A percentile compares a stretch with the other conserved stretches of the same genome.
These are phyloP conservation scores for Fringilla coelebs DNA, from an alignment of 2,797 vertebrate genomes.

Conservation along the genomic window DNA sequence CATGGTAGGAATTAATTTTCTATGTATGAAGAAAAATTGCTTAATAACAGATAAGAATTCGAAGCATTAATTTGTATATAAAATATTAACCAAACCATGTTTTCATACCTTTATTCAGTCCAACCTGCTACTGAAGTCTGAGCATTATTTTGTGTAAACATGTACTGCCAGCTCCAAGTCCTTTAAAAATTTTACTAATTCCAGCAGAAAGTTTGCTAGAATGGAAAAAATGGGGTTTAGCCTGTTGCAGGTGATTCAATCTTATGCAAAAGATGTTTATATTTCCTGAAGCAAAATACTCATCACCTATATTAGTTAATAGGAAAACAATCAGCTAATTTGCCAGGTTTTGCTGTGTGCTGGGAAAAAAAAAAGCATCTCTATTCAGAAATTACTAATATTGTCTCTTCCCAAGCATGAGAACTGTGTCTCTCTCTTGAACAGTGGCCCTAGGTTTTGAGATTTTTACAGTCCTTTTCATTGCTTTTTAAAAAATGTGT, in stretches of 20 bases:
- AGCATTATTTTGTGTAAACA: not conserved
- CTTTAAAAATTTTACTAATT: not conserved
- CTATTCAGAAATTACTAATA: not conserved
- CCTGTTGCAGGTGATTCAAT: not conserved
- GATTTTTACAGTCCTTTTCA: not conserved
- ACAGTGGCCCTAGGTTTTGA: not conserved
- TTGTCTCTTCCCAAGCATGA: not conserved
- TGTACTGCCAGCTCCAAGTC: not conserved
- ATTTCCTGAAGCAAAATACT: constrained; percentile 13
- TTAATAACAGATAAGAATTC: not conserved
- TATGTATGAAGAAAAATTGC: not conserved
- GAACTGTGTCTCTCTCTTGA: not conserved
- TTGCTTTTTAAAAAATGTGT: not conserved
- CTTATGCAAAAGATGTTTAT: constrained; percentile 8
- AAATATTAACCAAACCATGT: not conserved
- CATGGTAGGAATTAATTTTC: not conserved
- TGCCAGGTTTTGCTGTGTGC: not conserved
- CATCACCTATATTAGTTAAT: not conserved
- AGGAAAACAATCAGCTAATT: constrained; percentile 14
- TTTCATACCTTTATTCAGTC: not conserved
- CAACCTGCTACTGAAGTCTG: not conserved
- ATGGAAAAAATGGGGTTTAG: not conserved
- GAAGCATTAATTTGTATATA: not conserved
- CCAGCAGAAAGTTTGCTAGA: not conserved
- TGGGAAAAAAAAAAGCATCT: not conserved